Conservation (phyloP, 1,140 invertebrate genomes). For the Pristionchus pacificus region DNA sequence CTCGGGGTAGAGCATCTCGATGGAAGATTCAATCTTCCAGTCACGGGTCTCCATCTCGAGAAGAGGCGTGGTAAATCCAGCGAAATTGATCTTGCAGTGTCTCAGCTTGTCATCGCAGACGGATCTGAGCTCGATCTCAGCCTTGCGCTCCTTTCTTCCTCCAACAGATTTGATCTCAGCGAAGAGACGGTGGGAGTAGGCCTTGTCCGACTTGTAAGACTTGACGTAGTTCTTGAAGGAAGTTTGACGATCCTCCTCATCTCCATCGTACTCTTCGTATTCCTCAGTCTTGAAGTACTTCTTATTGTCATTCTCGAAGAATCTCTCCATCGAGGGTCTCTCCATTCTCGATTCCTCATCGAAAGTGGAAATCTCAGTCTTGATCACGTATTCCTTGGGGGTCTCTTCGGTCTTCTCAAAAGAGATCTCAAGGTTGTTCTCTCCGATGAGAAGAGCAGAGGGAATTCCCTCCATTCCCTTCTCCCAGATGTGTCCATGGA, state of each 20-base stretch:
- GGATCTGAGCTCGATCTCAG: constrained; percentile 15
- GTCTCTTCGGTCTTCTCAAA: constrained; percentile 19
- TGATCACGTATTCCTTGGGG: constrained; percentile 24
- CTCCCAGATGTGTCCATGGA: constrained; percentile 9
- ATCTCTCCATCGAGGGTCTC: constrained; percentile 12
- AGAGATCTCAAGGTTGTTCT: constrained; percentile 28
- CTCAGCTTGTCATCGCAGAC: constrained; percentile 13
- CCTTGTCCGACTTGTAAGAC: too few relatives aligned
- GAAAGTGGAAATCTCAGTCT: too few relatives aligned
- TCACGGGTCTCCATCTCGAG: constrained; percentile 12
- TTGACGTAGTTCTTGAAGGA: too few relatives aligned
- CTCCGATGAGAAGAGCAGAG: constrained; percentile 5
- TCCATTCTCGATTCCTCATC: constrained; percentile 11
- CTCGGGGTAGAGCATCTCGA: constrained; percentile 24
- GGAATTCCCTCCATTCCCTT: not conserved
- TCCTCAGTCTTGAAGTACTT: too few relatives aligned
- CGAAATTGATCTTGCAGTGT: constrained; percentile 11
- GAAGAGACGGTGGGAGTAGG: too few relatives aligned
- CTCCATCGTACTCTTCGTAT: too few relatives aligned
- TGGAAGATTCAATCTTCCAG: constrained; percentile 1
- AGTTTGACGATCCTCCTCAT: too few relatives aligned
- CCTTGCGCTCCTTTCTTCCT: constrained; percentile 20
- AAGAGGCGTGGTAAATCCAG: not conserved
- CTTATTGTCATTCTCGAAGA: constrained; percentile 22
- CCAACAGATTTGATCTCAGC: too few relatives aligned